phyloP scores from a whole-genome alignment of 2,888 invertebrate species.

The Drosophila diplacantha region DNA sequence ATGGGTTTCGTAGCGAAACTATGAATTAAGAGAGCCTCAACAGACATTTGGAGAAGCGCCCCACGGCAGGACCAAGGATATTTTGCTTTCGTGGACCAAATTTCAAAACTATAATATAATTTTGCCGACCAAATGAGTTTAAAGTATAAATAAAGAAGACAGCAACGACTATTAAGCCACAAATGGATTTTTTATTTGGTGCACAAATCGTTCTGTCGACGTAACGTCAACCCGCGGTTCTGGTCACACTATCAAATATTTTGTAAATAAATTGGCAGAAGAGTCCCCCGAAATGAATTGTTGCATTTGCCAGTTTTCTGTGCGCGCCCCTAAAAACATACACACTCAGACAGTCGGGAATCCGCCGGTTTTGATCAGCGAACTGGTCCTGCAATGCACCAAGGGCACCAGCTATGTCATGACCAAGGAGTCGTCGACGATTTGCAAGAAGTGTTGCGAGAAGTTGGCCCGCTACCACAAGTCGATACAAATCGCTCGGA shows the following conservation, averaged over 20 bases:
- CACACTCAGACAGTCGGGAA: constrained; percentile 56
- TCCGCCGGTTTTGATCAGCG: constrained; percentile 60
- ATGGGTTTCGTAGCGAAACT: not conserved
- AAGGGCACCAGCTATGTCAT: constrained; percentile 52
- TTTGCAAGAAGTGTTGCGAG: constrained; percentile 63
- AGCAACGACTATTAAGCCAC: not conserved
- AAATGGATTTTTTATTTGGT: not conserved
- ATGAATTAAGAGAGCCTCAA: not conserved
- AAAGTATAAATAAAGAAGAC: not conserved
- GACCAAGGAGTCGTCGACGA: constrained; percentile 46
- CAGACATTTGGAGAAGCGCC: constrained; percentile 28
- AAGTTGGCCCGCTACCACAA: constrained; percentile 62
- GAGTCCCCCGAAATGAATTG: constrained; percentile 56
- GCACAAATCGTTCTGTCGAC: not conserved
- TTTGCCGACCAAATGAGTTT: not conserved
- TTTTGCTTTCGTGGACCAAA: constrained; percentile 27
- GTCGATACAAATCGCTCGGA: constrained; percentile 59
- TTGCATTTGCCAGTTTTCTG: constrained; percentile 63
- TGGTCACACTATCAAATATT: constrained; percentile 1
- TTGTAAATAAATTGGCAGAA: constrained; percentile 32
- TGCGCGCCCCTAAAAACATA: constrained; percentile 59
- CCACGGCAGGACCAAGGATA: constrained; percentile 25
- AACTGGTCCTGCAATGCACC: constrained; percentile 60
- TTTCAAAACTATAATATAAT: constrained; percentile 15
- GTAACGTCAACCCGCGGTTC: not conserved